These are phyloP conservation scores for Pogonophryne albipinna DNA, from an alignment of 2,797 vertebrate genomes.

Conservation along the genomic window DNA sequence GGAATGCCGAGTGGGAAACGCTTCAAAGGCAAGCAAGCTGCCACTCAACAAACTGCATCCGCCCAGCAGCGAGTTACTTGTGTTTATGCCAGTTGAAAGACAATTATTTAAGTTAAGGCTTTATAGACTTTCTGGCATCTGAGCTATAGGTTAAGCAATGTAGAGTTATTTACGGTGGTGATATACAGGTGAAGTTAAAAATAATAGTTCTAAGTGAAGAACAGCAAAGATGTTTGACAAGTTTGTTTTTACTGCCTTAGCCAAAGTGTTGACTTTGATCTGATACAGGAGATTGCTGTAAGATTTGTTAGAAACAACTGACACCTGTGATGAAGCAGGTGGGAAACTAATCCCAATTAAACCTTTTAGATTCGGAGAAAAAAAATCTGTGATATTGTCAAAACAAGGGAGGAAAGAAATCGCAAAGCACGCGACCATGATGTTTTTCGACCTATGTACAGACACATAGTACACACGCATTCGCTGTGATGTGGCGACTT, in stretches of 20 bases:
- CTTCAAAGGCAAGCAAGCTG: slow-evolving; percentile 77
- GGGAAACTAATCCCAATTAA: neutral
- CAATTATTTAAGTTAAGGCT: slow-evolving; percentile 51
- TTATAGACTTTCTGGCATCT: slow-evolving; percentile 50
- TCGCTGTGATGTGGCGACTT: slow-evolving; percentile 48
- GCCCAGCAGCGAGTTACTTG: slow-evolving; percentile 65
- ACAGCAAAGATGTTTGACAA: neutral
- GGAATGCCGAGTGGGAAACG: slow-evolving; percentile 82
- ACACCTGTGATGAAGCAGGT: neutral
- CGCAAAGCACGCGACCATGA: neutral
- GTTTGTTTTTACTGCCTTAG: neutral
- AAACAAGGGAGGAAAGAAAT: neutral
- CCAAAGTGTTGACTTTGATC: slow-evolving; percentile 18
- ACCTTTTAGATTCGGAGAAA: slow-evolving; percentile 2
- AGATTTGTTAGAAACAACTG: slow-evolving; percentile 11
- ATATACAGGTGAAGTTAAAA: neutral
- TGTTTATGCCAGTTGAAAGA: slow-evolving; percentile 56
- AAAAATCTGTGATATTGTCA: neutral
- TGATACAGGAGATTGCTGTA: neutral
- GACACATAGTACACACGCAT: slow-evolving; percentile 9
- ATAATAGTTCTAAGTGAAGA: neutral
- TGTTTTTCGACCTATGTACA: slow-evolving; percentile 39
- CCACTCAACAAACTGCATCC: slow-evolving; percentile 64
- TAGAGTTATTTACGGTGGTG: neutral
- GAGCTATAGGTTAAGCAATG: neutral